A percentile compares a stretch with the other conserved stretches of the same genome.
These are phyloP conservation scores for Tauraco hartlaubi DNA, from an alignment of 2,797 vertebrate species.

Conservation along the genomic window DNA sequence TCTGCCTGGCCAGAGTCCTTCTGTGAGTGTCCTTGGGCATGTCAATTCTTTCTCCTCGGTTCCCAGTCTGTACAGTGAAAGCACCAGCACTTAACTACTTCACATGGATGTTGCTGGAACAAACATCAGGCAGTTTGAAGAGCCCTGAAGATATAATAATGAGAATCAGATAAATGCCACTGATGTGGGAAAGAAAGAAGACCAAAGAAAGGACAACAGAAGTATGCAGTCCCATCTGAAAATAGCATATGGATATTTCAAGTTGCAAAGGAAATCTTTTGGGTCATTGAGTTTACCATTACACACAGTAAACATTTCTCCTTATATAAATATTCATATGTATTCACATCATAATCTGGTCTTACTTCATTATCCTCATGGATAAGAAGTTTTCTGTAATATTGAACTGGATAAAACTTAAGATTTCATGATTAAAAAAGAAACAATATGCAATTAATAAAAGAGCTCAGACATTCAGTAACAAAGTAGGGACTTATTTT, in stretches of 20 bases:
- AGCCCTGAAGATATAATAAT: neutral
- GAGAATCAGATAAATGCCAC: conserved; percentile 31
- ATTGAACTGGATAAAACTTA: neutral
- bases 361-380: neutral
- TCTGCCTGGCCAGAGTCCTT: neutral
- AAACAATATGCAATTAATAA: neutral
- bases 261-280: conserved; percentile 12
- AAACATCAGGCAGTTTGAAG: neutral
- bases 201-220: conserved; percentile 1
- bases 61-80: neutral
- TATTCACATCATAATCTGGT: neutral
- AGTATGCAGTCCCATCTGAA: neutral
- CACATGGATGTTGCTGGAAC: neutral
- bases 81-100: neutral
- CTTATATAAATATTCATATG: neutral
- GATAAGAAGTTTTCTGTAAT: neutral
- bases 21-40: neutral
- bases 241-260: conserved; percentile 1
- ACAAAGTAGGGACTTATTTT: neutral
- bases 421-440: neutral
- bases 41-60: neutral
- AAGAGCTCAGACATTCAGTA: neutral
- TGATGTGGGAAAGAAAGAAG: conserved; percentile 14
- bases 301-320: neutral
- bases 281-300: neutral